A percentile compares a stretch with the other conserved stretches of the same genome.
phyloP scores from a whole-genome alignment of 2,888 invertebrate genomes.

The Brachylomia viminalis region DNA sequence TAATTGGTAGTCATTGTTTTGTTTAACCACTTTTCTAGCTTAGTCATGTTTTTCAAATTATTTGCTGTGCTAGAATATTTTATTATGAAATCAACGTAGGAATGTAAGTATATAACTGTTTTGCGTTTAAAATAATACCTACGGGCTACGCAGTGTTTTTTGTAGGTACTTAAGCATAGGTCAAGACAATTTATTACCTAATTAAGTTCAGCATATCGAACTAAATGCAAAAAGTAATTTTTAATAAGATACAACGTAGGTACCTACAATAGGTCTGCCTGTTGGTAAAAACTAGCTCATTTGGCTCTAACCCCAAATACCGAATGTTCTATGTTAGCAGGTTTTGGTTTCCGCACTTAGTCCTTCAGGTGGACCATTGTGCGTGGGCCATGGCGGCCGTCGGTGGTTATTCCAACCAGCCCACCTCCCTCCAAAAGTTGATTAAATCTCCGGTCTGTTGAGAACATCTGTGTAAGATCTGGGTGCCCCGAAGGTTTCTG shows the following conservation, averaged over 20 bases:
- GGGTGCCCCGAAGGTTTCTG: too few species aligned
- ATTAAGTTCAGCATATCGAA: background rate
- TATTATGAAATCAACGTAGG: background rate
- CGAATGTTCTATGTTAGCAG: too few species aligned
- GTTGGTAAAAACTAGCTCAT: too few species aligned
- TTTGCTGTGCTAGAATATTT: background rate
- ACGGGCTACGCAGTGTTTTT: slow-evolving; percentile 15
- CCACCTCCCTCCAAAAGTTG: too few species aligned
- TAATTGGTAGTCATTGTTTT: slow-evolving; percentile 3
- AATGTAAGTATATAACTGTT: slow-evolving; percentile 13
- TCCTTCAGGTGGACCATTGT: too few species aligned
- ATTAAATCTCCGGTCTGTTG: too few species aligned
- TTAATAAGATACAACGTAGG: background rate
- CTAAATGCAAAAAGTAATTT: background rate
- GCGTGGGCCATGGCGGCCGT: too few species aligned
- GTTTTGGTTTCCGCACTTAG: too few species aligned
- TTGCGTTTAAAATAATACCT: slow-evolving; percentile 25
- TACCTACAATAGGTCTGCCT: background rate
- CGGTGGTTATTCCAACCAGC: too few species aligned
- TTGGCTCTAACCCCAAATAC: too few species aligned
- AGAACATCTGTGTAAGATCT: too few species aligned
- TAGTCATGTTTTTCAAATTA: slow-evolving; percentile 24
- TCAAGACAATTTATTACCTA: slow-evolving; percentile 6
- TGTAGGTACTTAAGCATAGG: background rate
- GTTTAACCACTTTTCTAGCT: slow-evolving; percentile 9